Base-by-base conservation (phyloP, 2,113 vertebrate species). In the Natator depressus region DNA sequence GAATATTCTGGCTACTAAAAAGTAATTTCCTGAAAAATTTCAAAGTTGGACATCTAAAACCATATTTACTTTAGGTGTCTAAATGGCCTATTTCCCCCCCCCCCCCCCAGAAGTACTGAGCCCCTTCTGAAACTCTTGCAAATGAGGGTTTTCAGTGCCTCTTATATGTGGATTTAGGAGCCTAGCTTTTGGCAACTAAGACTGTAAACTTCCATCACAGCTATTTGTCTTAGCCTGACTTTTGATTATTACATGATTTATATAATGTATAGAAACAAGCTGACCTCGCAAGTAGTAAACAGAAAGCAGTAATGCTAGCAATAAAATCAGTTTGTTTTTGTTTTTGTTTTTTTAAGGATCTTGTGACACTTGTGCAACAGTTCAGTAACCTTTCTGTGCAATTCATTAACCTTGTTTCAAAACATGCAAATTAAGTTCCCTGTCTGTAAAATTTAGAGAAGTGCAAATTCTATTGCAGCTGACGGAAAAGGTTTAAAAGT, bases 201-300 rank as follows among this genome's bases (percentile, higher is more conserved):
- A 50, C 51, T 94, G 27, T 93, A 82, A 96, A 94, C 80, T 89
- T 89, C 93, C 87, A 89, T 19, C 57, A 84, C 62, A 82, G 62
- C 22, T 9, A 20, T 20, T 80, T 78, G 53, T 76, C 17, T 47
- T 94, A 59, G 84, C 89, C 90, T 95, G 89, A 55, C 89, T 88
- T 84, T 78, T 38, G 83, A 31, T 87, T 90, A 76, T 35, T 82
- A 11, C 55, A 46, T 65, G 38, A 79, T 75, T 78, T 78, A 78
- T 13, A 29, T 46, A 78, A 46, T 8, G 13, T 47, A 24, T 25
- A 47, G 46, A 47, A 46, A 78, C 42, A 35, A 75, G 38, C 10
- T 91, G 81, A 89, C 89, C 80, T 89, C 93, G 84, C 65, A 92
- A 92, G 47, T 87, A 82, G 59, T 85, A 54, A 90, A 96, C 85